Conservation (phyloP, 2,113 vertebrate genomes). For the Phocoena phocoena region DNA sequence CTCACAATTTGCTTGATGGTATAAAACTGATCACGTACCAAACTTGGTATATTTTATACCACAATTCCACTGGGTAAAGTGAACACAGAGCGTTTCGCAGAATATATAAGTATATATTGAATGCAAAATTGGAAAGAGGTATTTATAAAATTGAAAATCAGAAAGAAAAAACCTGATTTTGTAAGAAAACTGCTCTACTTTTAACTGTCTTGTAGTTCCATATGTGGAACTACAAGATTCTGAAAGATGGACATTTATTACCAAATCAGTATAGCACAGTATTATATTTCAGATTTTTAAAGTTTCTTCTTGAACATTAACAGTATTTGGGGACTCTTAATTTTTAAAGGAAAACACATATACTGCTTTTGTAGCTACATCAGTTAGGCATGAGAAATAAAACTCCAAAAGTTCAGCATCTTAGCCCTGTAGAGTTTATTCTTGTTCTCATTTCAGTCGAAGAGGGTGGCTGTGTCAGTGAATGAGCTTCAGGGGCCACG, state of each 20-base stretch:
- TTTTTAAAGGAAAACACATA: neutral
- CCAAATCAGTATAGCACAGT: neutral
- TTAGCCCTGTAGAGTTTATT: neutral
- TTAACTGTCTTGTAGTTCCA: neutral
- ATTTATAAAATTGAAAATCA: neutral
- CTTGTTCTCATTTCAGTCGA: neutral
- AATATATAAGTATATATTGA: neutral
- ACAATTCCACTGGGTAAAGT: neutral
- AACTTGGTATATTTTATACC: neutral
- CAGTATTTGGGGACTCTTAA: neutral
- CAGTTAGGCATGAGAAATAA: neutral
- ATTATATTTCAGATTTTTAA: neutral
- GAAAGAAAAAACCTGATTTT: neutral
- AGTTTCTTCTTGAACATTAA: neutral
- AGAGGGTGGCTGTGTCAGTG: neutral
- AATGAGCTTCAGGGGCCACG: accelerated
- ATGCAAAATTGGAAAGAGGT: neutral
- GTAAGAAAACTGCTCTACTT: neutral
- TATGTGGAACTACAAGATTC: neutral
- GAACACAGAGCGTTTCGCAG: neutral
- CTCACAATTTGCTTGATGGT: neutral
- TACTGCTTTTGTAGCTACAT: neutral
- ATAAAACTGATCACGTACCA: neutral
- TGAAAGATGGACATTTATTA: neutral
- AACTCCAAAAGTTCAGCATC: neutral